Percentiles rank a stretch among this genome's conserved stretches.
phyloP scores from a whole-genome alignment of 2,888 invertebrate genomes.

The Drosophila colorata region DNA sequence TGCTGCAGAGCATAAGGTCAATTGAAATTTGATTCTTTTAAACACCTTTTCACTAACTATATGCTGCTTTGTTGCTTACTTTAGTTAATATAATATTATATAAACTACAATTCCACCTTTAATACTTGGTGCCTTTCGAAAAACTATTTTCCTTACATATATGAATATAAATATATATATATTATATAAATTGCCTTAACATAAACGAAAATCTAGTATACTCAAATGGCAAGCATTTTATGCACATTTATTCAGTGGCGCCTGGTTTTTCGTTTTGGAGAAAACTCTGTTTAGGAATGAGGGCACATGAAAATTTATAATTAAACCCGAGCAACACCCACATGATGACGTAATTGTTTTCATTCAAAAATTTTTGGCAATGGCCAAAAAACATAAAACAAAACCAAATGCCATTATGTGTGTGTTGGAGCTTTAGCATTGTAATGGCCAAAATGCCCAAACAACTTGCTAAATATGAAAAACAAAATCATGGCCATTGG shows the following conservation, averaged over 20 bases:
- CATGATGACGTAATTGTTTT: conserved; percentile 66
- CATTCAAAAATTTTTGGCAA: conserved; percentile 57
- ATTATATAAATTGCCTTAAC: no score
- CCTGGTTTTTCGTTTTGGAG: conserved; percentile 31
- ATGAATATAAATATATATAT: not conserved
- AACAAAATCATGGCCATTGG: conserved; percentile 60
- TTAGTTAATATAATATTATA: no score
- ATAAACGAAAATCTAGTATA: not conserved
- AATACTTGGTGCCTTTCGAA: no score
- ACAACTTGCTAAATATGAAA: conserved; percentile 63
- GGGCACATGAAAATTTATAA: conserved; percentile 41
- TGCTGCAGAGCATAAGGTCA: no score
- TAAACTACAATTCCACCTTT: no score
- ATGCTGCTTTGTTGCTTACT: no score
- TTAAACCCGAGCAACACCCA: conserved; percentile 61
- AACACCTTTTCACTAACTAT: not conserved
- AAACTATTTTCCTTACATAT: no score
- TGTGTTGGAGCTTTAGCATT: conserved; percentile 20
- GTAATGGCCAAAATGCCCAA: conserved; percentile 33
- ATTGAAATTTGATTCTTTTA: not conserved
- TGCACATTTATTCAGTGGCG: conserved; percentile 1
- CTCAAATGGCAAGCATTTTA: conserved; percentile 23
- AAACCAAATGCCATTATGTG: conserved; percentile 21
- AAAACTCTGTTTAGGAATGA: conserved; percentile 26
- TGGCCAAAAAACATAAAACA: conserved; percentile 5